Evolutionary conservation across 2,113 vertebrate species (phyloP).

Genomic region (Crotalus viridis): DNA sequence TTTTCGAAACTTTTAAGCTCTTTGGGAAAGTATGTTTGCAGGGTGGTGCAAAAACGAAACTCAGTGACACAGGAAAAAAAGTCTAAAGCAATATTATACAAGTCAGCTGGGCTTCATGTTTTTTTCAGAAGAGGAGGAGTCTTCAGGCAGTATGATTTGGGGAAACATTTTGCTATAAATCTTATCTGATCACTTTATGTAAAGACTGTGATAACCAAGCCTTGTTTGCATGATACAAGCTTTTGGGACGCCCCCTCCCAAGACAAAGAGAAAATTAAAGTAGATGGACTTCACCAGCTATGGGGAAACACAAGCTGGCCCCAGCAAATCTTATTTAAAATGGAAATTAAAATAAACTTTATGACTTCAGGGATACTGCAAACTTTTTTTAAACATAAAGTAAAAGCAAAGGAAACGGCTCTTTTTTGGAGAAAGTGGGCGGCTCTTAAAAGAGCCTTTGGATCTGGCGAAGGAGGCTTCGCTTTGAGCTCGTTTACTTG

Average conservation of each 20-base stretch:
- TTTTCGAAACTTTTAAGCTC: not conserved
- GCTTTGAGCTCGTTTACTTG: not conserved
- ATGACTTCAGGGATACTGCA: not conserved
- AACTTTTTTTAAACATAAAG: not conserved
- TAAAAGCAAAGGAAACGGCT: not conserved
- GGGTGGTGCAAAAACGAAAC: no score
- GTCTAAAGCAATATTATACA: not conserved
- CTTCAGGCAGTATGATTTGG: not conserved
- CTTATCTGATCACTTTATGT: not conserved
- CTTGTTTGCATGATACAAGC: not conserved
- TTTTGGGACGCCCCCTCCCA: not conserved
- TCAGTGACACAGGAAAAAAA: no score
- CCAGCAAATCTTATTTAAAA: not conserved
- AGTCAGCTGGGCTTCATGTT: not conserved
- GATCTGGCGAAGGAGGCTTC: not conserved
- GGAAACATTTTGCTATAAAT: not conserved
- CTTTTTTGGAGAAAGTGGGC: not conserved
- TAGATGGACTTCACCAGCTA: not conserved
- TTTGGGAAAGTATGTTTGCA: not conserved
- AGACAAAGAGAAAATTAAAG: not conserved
- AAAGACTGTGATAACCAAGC: not conserved
- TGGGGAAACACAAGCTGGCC: not conserved
- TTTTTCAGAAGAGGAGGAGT: no score
- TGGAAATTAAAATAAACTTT: not conserved
- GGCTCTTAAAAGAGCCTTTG: conserved; percentile 26